Evolutionary conservation across 2,797 vertebrate genomes (phyloP).

Genomic region (Enteromius mattozi): DNA sequence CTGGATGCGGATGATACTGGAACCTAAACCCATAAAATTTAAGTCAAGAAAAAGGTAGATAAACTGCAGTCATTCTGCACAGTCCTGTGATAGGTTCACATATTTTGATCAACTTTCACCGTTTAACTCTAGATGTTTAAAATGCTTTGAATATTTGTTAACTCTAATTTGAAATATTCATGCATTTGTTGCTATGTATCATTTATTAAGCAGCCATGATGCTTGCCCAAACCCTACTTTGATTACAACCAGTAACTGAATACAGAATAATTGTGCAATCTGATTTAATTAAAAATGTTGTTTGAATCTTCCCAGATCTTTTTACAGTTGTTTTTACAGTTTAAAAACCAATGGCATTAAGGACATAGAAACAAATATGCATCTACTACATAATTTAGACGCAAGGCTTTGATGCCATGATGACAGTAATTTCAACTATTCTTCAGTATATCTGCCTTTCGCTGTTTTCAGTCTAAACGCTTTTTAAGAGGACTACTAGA

Average conservation of each 20-base stretch:
- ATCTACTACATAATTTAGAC: background rate
- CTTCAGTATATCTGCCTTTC: background rate
- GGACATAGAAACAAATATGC: background rate
- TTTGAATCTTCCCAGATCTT: background rate
- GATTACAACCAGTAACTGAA: background rate
- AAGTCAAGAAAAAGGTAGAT: too few relatives aligned
- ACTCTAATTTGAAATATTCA: background rate
- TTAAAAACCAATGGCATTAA: background rate
- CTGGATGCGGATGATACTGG: too few relatives aligned
- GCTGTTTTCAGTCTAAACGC: conserved; percentile 14
- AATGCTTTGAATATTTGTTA: background rate
- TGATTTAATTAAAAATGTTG: background rate
- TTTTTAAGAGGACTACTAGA: background rate
- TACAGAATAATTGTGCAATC: background rate
- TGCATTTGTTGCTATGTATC: background rate
- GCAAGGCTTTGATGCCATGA: background rate
- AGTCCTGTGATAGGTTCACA: background rate
- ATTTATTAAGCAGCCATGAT: background rate
- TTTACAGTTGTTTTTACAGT: background rate
- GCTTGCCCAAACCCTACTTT: background rate
- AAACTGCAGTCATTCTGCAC: background rate
- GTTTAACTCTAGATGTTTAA: background rate
- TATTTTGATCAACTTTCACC: background rate
- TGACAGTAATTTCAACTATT: background rate
- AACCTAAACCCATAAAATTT: too few relatives aligned